Base-by-base conservation (phyloP, 2,113 vertebrate species). In the Limnothrissa miodon region DNA sequence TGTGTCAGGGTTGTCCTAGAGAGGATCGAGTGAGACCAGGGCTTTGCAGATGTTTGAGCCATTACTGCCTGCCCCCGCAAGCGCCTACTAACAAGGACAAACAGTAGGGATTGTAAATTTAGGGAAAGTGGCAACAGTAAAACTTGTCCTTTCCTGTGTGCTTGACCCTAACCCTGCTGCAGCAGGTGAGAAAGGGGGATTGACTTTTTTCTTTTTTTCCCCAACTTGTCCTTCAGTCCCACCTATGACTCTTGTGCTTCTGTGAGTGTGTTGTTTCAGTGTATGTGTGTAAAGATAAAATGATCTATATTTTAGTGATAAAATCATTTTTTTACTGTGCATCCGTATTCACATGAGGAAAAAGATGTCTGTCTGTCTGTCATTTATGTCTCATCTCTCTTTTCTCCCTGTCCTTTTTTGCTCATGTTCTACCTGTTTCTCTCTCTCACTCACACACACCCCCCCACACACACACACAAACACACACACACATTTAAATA, bases 81-180 rank as follows among this genome's bases (percentile, higher is more conserved):
- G 21, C 36, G 51, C 78, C 51, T 66, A 39, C 53, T 80, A 86
- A 84, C 79, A 56, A 82, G 83, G 80, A 82, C 13, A 39, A 51
- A 85, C 62, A 78, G 82, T 62, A 82, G 39, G 85, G 66, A 74
- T 78, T 36, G 85, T 85, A 84, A 87, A 86, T 79, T 51, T 70
- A 23, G 74, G 21, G 66, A 29, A 83, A 84, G 45, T 70, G 70
- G 42, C 59, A 19, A 23, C 79, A 78, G 59, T 87, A 80, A 85
- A 87, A 83, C 62, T 1, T 1, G 66, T 85, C 84, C 85, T 87
- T 86, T 86, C 85, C 85, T 84, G 83, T 85, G 79, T 78, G 79
- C 79, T 45, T 85, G 79, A 83, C 79, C 80, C 59, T 46, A 19
- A 82, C 45, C 78, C 2, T 85, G 10, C 81, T 45, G 59, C 78